These are phyloP conservation scores for Oncorhynchus nerka DNA, from an alignment of 2,113 vertebrate species.

Conservation along the genomic window DNA sequence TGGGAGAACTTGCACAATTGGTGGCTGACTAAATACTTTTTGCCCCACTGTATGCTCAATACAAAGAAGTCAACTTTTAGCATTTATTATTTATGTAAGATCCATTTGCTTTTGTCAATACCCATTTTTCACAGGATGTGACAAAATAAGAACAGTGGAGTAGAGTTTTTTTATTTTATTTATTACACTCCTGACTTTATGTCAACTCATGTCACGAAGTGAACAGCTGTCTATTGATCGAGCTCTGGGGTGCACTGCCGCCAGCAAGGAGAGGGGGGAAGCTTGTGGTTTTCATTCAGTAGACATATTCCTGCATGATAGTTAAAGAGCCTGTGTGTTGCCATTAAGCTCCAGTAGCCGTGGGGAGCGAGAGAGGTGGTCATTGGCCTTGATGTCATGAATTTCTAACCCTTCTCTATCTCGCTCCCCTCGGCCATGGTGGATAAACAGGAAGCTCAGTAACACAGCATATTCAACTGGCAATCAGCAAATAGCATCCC, in stretches of 20 bases:
- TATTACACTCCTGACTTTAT: not conserved
- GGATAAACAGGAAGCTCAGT: conserved; percentile 16
- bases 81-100: no score
- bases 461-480: conserved; percentile 34
- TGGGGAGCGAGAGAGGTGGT: not conserved
- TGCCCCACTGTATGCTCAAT: no score
- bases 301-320: not conserved
- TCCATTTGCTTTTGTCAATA: not conserved
- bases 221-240: conserved; percentile 3
- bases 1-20: no score
- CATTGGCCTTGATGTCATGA: not conserved
- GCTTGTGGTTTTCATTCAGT: conserved; percentile 10
- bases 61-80: no score
- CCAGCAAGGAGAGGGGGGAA: not conserved
- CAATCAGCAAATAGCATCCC: conserved; percentile 25
- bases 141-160: not conserved
- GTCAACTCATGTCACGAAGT: not conserved
- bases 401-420: no score
- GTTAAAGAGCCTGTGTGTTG: conserved; percentile 5
- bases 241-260: not conserved
- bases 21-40: no score
- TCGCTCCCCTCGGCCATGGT: not conserved
- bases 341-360: not conserved
- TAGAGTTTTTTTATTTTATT: not conserved
- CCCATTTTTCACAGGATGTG: not conserved